These are phyloP conservation scores for Leuciscus waleckii DNA, from an alignment of 2,797 vertebrate species.

Conservation along the genomic window DNA sequence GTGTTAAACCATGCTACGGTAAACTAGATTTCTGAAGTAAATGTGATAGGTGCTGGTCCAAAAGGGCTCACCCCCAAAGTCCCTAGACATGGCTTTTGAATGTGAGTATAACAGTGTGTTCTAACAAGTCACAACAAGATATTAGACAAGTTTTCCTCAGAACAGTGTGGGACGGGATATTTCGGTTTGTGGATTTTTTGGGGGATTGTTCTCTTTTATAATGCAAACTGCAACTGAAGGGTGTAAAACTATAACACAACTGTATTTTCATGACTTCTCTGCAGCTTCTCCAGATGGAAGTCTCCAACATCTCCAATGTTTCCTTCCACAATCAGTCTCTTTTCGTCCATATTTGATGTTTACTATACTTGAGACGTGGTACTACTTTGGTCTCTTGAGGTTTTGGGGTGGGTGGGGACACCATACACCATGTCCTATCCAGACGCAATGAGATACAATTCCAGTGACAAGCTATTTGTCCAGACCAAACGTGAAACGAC, in stretches of 20 bases:
- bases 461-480: neutral
- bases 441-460: neutral
- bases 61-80: neutral
- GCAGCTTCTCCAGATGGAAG: neutral
- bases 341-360: neutral
- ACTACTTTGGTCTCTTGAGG: neutral
- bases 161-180: neutral
- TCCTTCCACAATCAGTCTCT: neutral
- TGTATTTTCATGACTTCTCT: neutral
- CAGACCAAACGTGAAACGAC: neutral
- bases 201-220: neutral
- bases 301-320: neutral
- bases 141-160: neutral
- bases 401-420: neutral
- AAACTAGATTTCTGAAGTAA: conserved; percentile 19
- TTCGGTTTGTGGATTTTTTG: neutral
- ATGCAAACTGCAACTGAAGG: neutral
- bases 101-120: neutral
- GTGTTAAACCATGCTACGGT: neutral
- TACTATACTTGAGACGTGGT: neutral
- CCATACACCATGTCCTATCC: neutral
- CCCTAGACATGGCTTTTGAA: neutral
- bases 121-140: neutral
- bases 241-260: neutral
- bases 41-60: no score